Conservation (phyloP, 92 coral and sea anemone species). For the Bergia puertoricense region DNA sequence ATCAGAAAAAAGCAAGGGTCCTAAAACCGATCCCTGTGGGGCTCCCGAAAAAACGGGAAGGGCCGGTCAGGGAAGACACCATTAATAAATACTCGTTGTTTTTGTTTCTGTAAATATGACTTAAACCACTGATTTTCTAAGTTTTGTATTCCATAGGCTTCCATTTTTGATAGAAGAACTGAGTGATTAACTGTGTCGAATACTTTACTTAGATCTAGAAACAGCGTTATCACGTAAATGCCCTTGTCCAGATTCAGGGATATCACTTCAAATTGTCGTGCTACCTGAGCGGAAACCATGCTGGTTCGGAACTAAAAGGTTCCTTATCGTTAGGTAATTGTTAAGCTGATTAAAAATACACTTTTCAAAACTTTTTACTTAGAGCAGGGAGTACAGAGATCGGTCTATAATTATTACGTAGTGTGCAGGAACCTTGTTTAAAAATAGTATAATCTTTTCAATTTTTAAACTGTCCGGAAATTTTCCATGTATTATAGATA, state of each 20-base stretch:
- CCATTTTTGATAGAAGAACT: constrained; percentile 48
- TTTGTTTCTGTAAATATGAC: constrained; percentile 48
- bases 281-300: constrained; percentile 42
- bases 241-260: constrained; percentile 38
- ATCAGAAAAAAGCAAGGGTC: too few species aligned
- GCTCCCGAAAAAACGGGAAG: constrained; percentile 45
- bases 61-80: constrained; percentile 35
- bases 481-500: too few species aligned
- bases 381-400: constrained; percentile 61
- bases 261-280: constrained; percentile 45
- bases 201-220: constrained; percentile 49
- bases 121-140: constrained; percentile 51
- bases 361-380: constrained; percentile 50
- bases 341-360: constrained; percentile 14
- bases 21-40: not conserved
- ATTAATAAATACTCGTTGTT: constrained; percentile 42
- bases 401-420: constrained; percentile 54
- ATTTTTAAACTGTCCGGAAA: constrained; percentile 43
- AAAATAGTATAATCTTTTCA: constrained; percentile 20
- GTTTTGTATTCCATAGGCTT: constrained; percentile 36
- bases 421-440: constrained; percentile 51
- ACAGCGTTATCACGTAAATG: constrained; percentile 43
- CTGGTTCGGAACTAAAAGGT: not conserved
- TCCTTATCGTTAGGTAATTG: not conserved
- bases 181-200: constrained; percentile 47